These are phyloP conservation scores for Pseudomugil tenellus DNA, from an alignment of 2,797 vertebrate genomes.

Conservation along the genomic window DNA sequence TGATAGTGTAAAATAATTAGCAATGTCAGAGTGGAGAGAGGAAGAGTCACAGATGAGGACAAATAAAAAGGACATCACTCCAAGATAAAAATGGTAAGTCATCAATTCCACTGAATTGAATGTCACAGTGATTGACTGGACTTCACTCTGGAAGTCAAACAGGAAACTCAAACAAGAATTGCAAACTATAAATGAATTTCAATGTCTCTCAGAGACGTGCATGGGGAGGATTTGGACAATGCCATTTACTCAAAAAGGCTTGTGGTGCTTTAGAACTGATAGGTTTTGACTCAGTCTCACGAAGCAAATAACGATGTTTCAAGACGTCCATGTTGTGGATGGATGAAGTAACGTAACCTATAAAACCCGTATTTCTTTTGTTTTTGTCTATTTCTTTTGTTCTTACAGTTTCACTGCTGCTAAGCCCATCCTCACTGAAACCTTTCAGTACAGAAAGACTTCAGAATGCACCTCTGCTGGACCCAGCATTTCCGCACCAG, in stretches of 20 bases:
- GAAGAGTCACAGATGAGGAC: conserved; percentile 68
- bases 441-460: conserved; percentile 57
- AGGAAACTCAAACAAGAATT: conserved; percentile 50
- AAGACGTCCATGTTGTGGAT: conserved; percentile 40
- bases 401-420: neutral
- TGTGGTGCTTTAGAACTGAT: conserved; percentile 1
- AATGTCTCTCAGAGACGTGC: conserved; percentile 39
- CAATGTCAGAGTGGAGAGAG: conserved; percentile 74
- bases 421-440: conserved; percentile 62
- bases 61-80: conserved; percentile 75
- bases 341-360: conserved; percentile 46
- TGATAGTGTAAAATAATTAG: conserved; percentile 87
- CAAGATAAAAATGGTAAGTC: conserved; percentile 68
- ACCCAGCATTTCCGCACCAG: conserved; percentile 72
- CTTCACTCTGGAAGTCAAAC: conserved; percentile 52
- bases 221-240: neutral
- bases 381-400: no score
- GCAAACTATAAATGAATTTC: conserved; percentile 43
- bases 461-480: conserved; percentile 64
- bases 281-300: conserved; percentile 24
- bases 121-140: conserved; percentile 76
- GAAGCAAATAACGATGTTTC: conserved; percentile 20
- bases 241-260: conserved; percentile 1
- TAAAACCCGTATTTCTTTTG: conserved; percentile 51
- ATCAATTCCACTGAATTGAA: conserved; percentile 68